Evolutionary conservation across 1,140 invertebrate genomes (phyloP), one percentile per base, ranked within the genome.

Genomic region (Tetraneura akinire): DNA sequence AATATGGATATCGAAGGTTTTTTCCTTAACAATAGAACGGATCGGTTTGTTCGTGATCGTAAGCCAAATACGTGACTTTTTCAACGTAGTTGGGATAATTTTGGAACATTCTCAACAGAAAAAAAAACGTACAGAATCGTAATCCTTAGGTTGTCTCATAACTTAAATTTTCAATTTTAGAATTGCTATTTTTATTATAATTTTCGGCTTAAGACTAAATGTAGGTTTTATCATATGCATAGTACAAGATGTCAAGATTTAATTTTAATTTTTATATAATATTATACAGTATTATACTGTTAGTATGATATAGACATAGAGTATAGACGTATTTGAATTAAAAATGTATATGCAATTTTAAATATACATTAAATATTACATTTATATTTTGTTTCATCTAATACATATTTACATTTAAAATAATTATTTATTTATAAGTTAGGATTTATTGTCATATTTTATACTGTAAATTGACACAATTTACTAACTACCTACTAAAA

Each of bases 21-120:
- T 71, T 49, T 47, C 55, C 42, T 53, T 55, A 37, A 57, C 29
- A 53, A 53, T 57, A 13, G 42, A 78, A 42, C 49, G 71, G 71
- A 78, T 57, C 49, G 71, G 71, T 42, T 55, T 42, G 11, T 26
- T 57, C 21, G 42, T 68, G 42, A 68, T 26, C 37, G n/a, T 74
- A 57, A 55, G 21, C 42, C 32, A 45, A 62, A 45, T 78, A 78
- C 74, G 74, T 62, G 74, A 78, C 74, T 78, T 78, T 78, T 78
- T 78, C 74, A 26, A 45, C 21, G 23, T 60, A 60, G 23, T 23
- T 14, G 14, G 37, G 37, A 60, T 60, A 57, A 57, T 62, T 78
- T 78, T 78, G 74, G 53, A 78, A 78, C 74, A 60, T 60, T 57
- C 11, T 60, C 53, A 78, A 74, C 21, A 51, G 51, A 74, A 51